Conservation (phyloP, 2,797 vertebrate genomes). For the Lutra lutra region DNA sequence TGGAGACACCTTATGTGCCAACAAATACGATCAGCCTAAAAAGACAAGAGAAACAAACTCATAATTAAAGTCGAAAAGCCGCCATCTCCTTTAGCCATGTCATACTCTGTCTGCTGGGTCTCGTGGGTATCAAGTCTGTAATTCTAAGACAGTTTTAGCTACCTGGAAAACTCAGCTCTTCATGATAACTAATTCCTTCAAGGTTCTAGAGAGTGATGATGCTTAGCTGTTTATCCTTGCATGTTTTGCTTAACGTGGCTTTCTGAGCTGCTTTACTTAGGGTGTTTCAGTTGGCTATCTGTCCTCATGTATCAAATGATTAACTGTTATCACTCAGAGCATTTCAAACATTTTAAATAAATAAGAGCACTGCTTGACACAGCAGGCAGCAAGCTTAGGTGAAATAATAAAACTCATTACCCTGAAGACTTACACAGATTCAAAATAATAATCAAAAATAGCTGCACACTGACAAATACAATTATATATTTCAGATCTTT, state of each 20-base stretch:
- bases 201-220: background rate
- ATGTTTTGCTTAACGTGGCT: background rate
- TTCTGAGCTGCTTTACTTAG: conserved; percentile 2
- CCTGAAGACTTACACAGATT: conserved; percentile 38
- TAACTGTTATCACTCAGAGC: conserved; percentile 42
- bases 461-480: conserved; percentile 12
- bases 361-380: conserved; percentile 46
- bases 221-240: background rate
- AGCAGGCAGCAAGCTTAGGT: conserved; percentile 28
- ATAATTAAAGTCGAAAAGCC: background rate
- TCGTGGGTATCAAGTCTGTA: background rate
- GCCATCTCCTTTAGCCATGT: background rate
- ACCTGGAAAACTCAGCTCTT: background rate
- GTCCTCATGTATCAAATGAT: conserved; percentile 51
- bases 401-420: conserved; percentile 65
- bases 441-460: conserved; percentile 68
- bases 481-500: conserved; percentile 52
- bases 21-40: background rate
- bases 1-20: background rate
- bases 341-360: conserved; percentile 68
- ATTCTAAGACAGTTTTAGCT: background rate
- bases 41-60: background rate
- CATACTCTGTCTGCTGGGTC: background rate
- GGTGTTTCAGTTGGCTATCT: conserved; percentile 7
- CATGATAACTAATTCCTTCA: background rate